Base-by-base conservation (phyloP, 2,888 invertebrate genomes). In the Eupithecia abbreviata region DNA sequence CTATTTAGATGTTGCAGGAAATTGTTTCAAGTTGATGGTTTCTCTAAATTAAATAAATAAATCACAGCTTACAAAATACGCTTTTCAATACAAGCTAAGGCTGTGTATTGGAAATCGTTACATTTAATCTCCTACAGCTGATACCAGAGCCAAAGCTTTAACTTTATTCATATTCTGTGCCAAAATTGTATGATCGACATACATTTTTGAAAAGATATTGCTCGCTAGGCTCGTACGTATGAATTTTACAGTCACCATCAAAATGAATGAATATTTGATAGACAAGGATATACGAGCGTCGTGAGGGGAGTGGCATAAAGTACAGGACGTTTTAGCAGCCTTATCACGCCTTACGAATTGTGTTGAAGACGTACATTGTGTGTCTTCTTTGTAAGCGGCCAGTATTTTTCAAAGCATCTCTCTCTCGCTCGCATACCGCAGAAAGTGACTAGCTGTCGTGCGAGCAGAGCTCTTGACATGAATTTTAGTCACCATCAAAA, bases 211-310 rank as follows among this genome's bases (percentile, higher is more conserved):
- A 18, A n/a, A n/a, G 7, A n/a, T n/a, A 68, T 3, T 68, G 45
- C 18, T n/a, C 7, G 45, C n/a, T 10, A 45, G 43, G 45, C n/a
- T 45, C 18, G 42, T n/a, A n/a, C 43, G n/a, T n/a, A 68, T n/a
- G n/a, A 58, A 75, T 73, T 74, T 69, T 68, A 49, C 67, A 69
- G 68, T 30, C 51, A 49, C 67, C 43, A 68, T 67, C 67, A 68
- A 68, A 68, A n/a, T 43, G 43, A 43, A 69, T 79, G 74, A 77
- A 80, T 78, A 78, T 75, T 80, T 73, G 69, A 80, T 75, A 47
- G 18, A 18, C 18, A 51, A 51, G 51, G 51, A 2, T n/a, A n/a
- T n/a, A 55, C n/a, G 55, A 55, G n/a, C n/a, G 55, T 55, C 9
- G 7, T 7, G n/a, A 55, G 7, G 55, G n/a, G 51, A 49, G 4